Percentiles rank a stretch among this genome's conserved stretches.
Evolutionary conservation across 2,113 vertebrate genomes (phyloP).

Genomic region (Colistium nudipinnis): DNA sequence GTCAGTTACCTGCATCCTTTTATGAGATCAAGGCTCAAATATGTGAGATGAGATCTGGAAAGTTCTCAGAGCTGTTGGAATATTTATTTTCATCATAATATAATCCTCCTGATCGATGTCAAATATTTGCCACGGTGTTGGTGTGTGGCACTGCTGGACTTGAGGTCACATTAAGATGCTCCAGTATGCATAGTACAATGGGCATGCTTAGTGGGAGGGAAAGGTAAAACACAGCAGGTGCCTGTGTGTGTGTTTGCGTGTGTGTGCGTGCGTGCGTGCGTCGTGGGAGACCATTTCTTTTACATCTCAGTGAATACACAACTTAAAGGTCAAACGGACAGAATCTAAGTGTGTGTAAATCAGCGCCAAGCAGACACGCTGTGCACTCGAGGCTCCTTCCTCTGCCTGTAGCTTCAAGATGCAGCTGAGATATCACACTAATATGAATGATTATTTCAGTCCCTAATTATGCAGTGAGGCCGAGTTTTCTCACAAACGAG

Average conservation of each 20-base stretch:
- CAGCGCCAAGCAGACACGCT: constrained; percentile 7
- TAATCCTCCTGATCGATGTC: constrained; percentile 20
- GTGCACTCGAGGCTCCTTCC: background rate
- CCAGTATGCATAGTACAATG: background rate
- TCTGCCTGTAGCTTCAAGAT: background rate
- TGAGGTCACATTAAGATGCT: background rate
- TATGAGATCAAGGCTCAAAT: background rate
- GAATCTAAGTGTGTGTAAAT: constrained; percentile 7
- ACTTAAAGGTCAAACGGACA: constrained; percentile 27
- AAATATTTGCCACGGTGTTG: constrained; percentile 19
- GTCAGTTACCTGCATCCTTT: constrained; percentile 6
- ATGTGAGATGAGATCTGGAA: constrained; percentile 4
- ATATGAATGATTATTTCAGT: too few species aligned
- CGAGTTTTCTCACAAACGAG: background rate
- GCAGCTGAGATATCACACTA: background rate
- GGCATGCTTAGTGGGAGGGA: background rate
- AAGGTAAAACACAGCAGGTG: background rate
- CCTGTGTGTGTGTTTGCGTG: background rate
- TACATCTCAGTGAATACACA: constrained; percentile 36
- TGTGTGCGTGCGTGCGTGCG: background rate
- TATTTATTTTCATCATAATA: constrained; percentile 24
- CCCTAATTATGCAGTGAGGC: background rate
- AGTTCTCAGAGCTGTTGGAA: constrained; percentile 25
- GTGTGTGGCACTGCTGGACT: constrained; percentile 8
- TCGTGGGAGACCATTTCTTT: background rate